Evolutionary conservation across 2,797 vertebrate species (phyloP).

Genomic region (Sciurus carolinensis): DNA sequence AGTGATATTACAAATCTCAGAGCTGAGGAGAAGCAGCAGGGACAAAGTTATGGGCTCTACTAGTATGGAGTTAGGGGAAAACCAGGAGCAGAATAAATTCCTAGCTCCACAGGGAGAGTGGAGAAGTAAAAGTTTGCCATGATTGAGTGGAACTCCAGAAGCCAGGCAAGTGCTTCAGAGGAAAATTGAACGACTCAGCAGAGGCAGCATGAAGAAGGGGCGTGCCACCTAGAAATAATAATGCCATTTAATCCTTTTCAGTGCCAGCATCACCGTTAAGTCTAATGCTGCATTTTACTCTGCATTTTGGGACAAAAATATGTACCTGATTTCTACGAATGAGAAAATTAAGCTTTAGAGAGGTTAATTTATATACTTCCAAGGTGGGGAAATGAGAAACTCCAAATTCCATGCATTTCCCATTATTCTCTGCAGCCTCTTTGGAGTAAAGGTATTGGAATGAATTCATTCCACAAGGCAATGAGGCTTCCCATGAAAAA

Average conservation of each 20-base stretch:
- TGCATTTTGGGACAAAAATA: conserved; percentile 36
- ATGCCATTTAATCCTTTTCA: neutral
- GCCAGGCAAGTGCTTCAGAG: neutral
- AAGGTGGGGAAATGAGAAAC: conserved; percentile 15
- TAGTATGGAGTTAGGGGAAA: conserved; percentile 36
- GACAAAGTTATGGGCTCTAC: conserved; percentile 35
- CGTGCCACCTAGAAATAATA: neutral
- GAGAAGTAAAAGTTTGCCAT: conserved; percentile 17
- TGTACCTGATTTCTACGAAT: neutral
- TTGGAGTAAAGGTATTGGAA: neutral
- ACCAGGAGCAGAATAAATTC: conserved; percentile 56
- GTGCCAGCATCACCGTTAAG: neutral
- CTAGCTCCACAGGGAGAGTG: neutral
- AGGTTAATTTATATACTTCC: conserved; percentile 12
- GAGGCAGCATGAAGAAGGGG: neutral
- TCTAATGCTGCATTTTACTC: neutral
- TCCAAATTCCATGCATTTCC: conserved; percentile 42
- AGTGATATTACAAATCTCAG: conserved; percentile 50
- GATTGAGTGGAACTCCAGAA: conserved; percentile 23
- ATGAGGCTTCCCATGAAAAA: conserved; percentile 33
- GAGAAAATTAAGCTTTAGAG: conserved; percentile 11
- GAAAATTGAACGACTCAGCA: neutral
- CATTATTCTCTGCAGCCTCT: neutral
- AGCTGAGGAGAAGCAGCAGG: neutral
- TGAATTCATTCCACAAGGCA: conserved; percentile 21